Conservation (phyloP, 2,888 invertebrate genomes). For the Platycheirus rosarum region DNA sequence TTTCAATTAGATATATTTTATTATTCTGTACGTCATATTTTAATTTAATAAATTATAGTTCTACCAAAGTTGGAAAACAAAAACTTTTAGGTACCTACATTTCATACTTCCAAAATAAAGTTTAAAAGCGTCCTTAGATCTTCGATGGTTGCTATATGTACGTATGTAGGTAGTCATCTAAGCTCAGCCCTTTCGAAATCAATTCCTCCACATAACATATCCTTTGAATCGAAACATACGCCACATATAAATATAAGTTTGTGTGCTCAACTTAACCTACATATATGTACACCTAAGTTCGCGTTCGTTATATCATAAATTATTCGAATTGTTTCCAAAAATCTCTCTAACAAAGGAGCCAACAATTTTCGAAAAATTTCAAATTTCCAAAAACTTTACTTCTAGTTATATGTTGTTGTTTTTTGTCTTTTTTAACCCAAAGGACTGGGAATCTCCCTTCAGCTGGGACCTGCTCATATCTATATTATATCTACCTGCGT, state of each 20-base stretch:
- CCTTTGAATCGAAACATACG: constrained; percentile 37
- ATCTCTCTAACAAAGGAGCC: constrained; percentile 27
- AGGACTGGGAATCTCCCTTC: neutral
- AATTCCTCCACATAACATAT: neutral
- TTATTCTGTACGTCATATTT: constrained; percentile 22
- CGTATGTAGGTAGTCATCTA: too few relatives aligned
- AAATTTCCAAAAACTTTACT: constrained; percentile 32
- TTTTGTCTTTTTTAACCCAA: constrained; percentile 8
- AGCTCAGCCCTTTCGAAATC: too few relatives aligned
- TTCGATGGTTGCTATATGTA: too few relatives aligned
- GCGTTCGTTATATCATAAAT: constrained; percentile 57
- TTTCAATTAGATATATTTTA: constrained; percentile 30
- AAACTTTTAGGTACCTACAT: constrained; percentile 45
- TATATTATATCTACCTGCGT: neutral
- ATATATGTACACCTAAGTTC: constrained; percentile 1
- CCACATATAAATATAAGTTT: neutral
- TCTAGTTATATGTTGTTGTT: neutral
- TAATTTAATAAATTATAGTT: constrained; percentile 58
- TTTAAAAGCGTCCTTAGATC: too few relatives aligned
- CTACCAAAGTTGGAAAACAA: too few relatives aligned
- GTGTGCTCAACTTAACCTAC: neutral
- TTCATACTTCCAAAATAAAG: constrained; percentile 35
- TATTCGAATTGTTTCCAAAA: constrained; percentile 69
- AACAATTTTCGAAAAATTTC: constrained; percentile 42
- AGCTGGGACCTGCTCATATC: neutral